Evolutionary conservation across 2,113 vertebrate species (phyloP).

Genomic region (Microcebus murinus): DNA sequence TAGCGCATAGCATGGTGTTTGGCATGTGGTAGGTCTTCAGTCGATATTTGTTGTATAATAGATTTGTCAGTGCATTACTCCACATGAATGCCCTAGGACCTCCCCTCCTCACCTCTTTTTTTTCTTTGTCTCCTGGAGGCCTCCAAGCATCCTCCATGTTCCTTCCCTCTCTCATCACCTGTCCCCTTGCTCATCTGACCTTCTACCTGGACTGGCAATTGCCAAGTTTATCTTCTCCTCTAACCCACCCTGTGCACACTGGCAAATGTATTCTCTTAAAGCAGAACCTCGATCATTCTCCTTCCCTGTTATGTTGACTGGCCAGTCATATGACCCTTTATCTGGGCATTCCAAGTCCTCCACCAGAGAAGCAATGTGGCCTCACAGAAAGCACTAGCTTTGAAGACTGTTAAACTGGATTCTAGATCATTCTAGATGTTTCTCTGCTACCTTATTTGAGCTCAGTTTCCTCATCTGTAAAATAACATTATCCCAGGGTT

Average conservation of each 20-base stretch:
- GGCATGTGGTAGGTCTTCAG: background rate
- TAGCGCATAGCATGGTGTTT: background rate
- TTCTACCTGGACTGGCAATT: background rate
- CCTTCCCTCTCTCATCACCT: background rate
- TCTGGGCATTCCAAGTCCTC: background rate
- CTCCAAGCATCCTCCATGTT: background rate
- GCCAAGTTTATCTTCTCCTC: background rate
- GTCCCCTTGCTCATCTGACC: background rate
- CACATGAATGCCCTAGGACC: background rate
- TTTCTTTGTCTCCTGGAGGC: background rate
- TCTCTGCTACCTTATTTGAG: background rate
- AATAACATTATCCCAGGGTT: background rate
- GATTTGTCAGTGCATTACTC: background rate
- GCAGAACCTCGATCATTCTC: background rate
- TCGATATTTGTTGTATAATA: background rate
- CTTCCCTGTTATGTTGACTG: background rate
- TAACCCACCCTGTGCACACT: background rate
- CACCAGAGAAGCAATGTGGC: background rate
- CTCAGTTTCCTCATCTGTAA: conserved; percentile 21
- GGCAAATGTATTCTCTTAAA: background rate
- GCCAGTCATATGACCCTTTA: background rate
- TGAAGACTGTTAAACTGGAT: background rate
- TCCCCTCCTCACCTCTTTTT: background rate
- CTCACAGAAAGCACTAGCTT: background rate
- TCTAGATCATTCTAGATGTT: background rate